Evolutionary conservation across 2,888 invertebrate genomes (phyloP).

Genomic region (Phoenoteleia sp.): DNA sequence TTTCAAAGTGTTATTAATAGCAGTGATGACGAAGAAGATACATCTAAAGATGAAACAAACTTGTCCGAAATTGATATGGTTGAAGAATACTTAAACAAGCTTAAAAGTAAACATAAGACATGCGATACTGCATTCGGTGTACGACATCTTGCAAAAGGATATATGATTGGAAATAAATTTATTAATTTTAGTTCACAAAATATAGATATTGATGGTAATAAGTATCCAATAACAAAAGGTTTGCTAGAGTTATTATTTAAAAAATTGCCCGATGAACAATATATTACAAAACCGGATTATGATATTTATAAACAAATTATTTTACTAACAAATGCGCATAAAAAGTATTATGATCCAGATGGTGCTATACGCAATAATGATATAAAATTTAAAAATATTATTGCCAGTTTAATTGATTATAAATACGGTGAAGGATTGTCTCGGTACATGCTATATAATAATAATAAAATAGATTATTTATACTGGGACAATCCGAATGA

Average conservation of each 20-base stretch:
- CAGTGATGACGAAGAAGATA: not conserved
- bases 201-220: not conserved
- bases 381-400: not conserved
- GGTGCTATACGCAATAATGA: not conserved
- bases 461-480: not conserved
- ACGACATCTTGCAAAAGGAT: not conserved
- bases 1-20: too few species aligned
- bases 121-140: not conserved
- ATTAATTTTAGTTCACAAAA: not conserved
- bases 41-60: too few species aligned
- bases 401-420: not conserved
- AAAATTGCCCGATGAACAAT: not conserved
- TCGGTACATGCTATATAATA: not conserved
- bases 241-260: constrained; percentile 5
- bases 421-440: not conserved
- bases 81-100: not conserved
- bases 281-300: not conserved
- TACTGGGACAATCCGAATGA: not conserved
- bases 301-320: constrained; percentile 17
- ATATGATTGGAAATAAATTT: not conserved
- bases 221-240: not conserved
- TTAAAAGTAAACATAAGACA: not conserved
- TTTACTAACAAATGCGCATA: constrained; percentile 23
- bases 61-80: too few species aligned
- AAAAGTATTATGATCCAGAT: not conserved